Evolutionary conservation across 1,140 invertebrate genomes (phyloP), one percentile per base, ranked within the genome.

Genomic region (Atta colombica): DNA sequence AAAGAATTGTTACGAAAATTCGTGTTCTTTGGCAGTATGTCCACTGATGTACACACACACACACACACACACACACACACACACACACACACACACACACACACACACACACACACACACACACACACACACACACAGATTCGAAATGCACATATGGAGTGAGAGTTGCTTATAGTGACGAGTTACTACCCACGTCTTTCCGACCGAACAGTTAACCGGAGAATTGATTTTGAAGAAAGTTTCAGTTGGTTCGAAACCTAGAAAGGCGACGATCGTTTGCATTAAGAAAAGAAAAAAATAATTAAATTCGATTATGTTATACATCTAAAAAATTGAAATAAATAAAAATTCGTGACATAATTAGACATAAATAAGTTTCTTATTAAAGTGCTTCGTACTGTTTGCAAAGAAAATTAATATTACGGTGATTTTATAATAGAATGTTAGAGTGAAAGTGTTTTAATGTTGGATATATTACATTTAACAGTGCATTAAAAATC

Each of bases 181-280:
- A 21, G 92, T 86, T 88, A 72, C 86, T 87, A 69, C 93, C 94
- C 90, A 95, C 92, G 90, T 89, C 87, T 91, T 87, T 88, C 87
- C 90, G 81, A 85, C 51, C 53, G 10, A 84, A 86, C 80, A 85
- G 72, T 85, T 88, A 88, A 87, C 77, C 87, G 75, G n/a, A 91
- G 28, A 86, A 92, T 92, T 91, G 92, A 90, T 92, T 92, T 87
- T 88, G 87, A 94, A 89, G 92, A 93, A 94, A 93, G 93, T 91
- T 91, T 91, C 90, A 92, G 90, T 89, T 89, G 85, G 71, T 85
- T 77, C 68, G 86, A 90, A 92, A 89, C 87, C 71, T 35, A 61
- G 63, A 68, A 3, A 51, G 68, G 77, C 71, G 87, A 81, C 87
- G 63, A 80, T 81, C 84, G 69, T 89, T 87, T 78, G 68, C 49